These are phyloP conservation scores for Tuberolachnus salignus DNA, from an alignment of 2,888 invertebrate genomes.

Conservation along the genomic window DNA sequence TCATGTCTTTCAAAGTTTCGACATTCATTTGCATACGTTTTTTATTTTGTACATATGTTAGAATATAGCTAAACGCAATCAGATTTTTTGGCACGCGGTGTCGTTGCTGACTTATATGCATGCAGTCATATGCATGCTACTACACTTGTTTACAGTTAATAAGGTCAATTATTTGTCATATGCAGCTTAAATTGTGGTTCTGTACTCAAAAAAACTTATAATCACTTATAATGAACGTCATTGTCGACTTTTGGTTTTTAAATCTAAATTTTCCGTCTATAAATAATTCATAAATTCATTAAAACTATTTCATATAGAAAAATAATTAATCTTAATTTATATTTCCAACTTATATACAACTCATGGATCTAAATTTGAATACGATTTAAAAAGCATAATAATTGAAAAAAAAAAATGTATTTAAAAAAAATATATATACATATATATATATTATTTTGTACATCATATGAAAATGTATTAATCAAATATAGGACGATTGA, in stretches of 20 bases:
- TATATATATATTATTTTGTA: neutral
- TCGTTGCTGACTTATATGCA: conserved; percentile 8
- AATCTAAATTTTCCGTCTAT: neutral
- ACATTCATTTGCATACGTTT: conserved; percentile 42
- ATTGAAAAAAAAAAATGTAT: neutral
- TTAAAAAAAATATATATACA: conserved; percentile 5
- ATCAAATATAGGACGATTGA: conserved; percentile 25
- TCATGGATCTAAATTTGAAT: neutral
- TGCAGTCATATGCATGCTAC: conserved; percentile 14
- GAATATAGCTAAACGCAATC: conserved; percentile 35
- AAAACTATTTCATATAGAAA: neutral
- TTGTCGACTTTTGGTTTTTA: conserved; percentile 26
- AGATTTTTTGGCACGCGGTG: conserved; percentile 42
- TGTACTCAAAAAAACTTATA: conserved; percentile 25
- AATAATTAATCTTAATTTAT: neutral
- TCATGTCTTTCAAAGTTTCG: conserved; percentile 10
- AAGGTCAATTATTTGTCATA: conserved; percentile 55
- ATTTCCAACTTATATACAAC: neutral
- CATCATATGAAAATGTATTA: conserved; percentile 9
- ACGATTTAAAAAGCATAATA: neutral
- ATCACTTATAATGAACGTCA: conserved; percentile 23
- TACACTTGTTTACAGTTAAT: conserved; percentile 48
- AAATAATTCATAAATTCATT: neutral
- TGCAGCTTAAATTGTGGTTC: conserved; percentile 37
- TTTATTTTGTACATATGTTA: conserved; percentile 37